These are phyloP conservation scores for Cerastoderma edule DNA, from an alignment of 2,888 invertebrate genomes.

Conservation along the genomic window DNA sequence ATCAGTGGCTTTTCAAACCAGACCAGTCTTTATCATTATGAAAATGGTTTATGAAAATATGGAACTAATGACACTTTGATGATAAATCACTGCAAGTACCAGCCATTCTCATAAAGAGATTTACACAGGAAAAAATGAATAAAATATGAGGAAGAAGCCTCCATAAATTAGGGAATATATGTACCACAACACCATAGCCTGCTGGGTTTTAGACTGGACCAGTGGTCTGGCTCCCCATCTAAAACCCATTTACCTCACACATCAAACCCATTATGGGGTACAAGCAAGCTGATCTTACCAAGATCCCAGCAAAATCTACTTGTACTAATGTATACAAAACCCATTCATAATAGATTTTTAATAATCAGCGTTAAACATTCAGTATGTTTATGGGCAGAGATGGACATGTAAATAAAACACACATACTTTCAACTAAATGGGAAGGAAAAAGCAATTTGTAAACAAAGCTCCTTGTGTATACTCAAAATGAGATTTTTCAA, in stretches of 20 bases:
- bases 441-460: no score
- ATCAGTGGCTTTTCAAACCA: no score
- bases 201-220: constrained; percentile 22
- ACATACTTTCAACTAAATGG: no score
- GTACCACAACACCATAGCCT: constrained; percentile 21
- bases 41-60: constrained; percentile 6
- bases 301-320: constrained; percentile 16
- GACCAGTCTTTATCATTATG: no score
- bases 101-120: constrained; percentile 14
- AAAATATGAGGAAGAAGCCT: constrained; percentile 21
- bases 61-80: constrained; percentile 20
- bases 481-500: no score
- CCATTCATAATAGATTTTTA: constrained; percentile 23
- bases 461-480: no score
- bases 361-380: constrained; percentile 15
- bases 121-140: constrained; percentile 12
- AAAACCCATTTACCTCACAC: constrained; percentile 46
- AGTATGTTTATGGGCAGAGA: constrained; percentile 8
- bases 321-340: constrained; percentile 23
- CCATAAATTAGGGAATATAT: constrained; percentile 22
- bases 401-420: constrained; percentile 14
- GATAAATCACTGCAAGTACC: constrained; percentile 22
- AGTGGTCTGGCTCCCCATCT: constrained; percentile 30
- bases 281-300: constrained; percentile 19
- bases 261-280: constrained; percentile 17